Evolutionary conservation across 2,113 vertebrate species (phyloP), one percentile per base, ranked within the genome.

Genomic region (Hippopotamus amphibius): DNA sequence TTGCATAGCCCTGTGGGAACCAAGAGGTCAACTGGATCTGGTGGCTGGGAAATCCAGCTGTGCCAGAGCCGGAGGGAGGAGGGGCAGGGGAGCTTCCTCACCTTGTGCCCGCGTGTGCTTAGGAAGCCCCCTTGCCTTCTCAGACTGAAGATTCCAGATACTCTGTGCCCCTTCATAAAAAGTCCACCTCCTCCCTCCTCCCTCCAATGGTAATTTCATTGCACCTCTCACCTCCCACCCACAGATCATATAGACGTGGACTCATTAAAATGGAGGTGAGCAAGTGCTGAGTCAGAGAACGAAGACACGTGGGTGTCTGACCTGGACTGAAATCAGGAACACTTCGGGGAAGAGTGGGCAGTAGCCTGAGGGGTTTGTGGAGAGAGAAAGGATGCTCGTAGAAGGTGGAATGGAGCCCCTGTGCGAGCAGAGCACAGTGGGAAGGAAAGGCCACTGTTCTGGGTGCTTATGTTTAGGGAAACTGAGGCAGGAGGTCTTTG

Each of bases 71-170:
- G 12, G 30, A 63, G 87, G 16, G 9, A 37, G 28, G 4, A 53
- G 21, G 8, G 22, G 2, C 4, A 2, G 21, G 17, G 16, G 37
- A 4, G 4, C 4, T 13, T 50, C 57, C 7, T 53, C 21, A 57
- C 11, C 19, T 69, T 53, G 7, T 21, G 46, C 28, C 33, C 3
- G 0, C 9, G n/a, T 28, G 12, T 30, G 63, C 15, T 46, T 30
- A 53, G 83, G 85, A 79, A 87, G 7, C 2, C n/a, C 21, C 10
- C 2, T 50, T 50, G 14, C 22, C 8, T 61, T 48, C 61, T 15
- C 6, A 14, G 22, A 55, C 55, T 77, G 21, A 28, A 76, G 91
- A 77, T 71, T 90, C 57, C 33, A n/a, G 26, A 63, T 50, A 48
- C 43, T 90, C 33, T 11, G 13, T 55, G 30, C 22, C 33, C 30